Percentiles rank a stretch among this genome's conserved stretches.
These are phyloP conservation scores for Chlamydotis undulata DNA, from an alignment of 2,113 vertebrate species.

Conservation along the genomic window DNA sequence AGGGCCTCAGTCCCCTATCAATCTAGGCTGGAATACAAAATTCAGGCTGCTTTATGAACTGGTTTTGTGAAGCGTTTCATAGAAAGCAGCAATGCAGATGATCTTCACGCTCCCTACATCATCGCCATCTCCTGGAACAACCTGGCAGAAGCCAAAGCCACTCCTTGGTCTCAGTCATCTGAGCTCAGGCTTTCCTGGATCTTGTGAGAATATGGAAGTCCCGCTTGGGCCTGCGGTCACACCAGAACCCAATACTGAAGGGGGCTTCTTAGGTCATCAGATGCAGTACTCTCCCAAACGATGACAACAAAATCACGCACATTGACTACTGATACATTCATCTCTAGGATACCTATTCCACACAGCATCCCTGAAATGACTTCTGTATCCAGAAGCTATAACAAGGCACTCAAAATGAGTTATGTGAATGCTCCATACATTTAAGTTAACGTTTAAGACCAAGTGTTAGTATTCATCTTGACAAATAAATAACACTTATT, in stretches of 20 bases:
- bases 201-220: not conserved
- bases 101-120: not conserved
- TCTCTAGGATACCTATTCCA: not conserved
- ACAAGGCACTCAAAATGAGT: not conserved
- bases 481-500: not conserved
- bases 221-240: not conserved
- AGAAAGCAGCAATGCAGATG: not conserved
- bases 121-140: not conserved
- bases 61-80: not conserved
- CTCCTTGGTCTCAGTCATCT: not conserved
- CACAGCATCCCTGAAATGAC: not conserved
- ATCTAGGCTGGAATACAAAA: not conserved
- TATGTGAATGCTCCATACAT: not conserved
- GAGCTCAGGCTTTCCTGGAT: not conserved
- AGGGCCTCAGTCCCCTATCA: not conserved
- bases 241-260: not conserved
- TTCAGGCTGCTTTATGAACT: not conserved
- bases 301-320: not conserved
- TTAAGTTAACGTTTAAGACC: not conserved
- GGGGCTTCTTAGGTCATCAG: not conserved
- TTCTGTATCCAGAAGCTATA: not conserved
- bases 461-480: not conserved
- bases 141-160: not conserved
- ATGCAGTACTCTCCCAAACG: not conserved
- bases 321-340: not conserved